These are phyloP conservation scores for Tortricodes alternella DNA, from an alignment of 2,888 invertebrate species.

Conservation along the genomic window DNA sequence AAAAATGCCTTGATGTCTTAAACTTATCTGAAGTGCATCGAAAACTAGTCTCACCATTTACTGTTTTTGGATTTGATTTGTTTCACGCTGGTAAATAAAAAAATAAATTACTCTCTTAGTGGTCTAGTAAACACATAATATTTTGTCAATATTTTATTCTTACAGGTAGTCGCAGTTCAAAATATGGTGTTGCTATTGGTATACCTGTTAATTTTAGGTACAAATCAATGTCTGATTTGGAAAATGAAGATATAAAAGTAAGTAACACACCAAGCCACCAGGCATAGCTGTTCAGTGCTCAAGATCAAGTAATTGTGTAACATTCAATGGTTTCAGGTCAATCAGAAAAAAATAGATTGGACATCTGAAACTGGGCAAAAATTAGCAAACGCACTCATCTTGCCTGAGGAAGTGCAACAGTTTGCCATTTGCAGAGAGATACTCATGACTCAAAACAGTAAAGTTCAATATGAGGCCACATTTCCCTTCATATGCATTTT, in stretches of 20 bases:
- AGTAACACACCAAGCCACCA: too few species aligned
- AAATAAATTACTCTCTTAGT: neutral
- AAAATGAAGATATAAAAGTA: constrained; percentile 2
- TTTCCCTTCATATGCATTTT: constrained; percentile 76
- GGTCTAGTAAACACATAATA: too few species aligned
- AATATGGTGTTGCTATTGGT: constrained; percentile 86
- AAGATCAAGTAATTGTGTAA: too few species aligned
- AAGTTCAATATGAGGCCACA: constrained; percentile 81
- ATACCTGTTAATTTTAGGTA: constrained; percentile 88
- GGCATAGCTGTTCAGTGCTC: too few species aligned
- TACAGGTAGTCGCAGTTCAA: constrained; percentile 76
- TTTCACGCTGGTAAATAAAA: constrained; percentile 85
- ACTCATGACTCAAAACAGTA: constrained; percentile 82
- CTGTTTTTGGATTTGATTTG: constrained; percentile 88
- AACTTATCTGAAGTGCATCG: constrained; percentile 75
- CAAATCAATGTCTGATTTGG: constrained; percentile 46
- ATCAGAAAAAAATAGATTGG: constrained; percentile 85
- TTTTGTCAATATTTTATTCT: constrained; percentile 33
- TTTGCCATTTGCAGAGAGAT: constrained; percentile 92
- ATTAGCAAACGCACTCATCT: constrained; percentile 85
- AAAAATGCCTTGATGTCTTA: constrained; percentile 84
- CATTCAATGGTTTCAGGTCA: constrained; percentile 80
- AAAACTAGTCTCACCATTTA: constrained; percentile 84
- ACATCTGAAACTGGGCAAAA: constrained; percentile 83
- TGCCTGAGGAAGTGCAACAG: constrained; percentile 90